Conservation (phyloP, 1,140 invertebrate species). For the Drosophila dunni region DNA sequence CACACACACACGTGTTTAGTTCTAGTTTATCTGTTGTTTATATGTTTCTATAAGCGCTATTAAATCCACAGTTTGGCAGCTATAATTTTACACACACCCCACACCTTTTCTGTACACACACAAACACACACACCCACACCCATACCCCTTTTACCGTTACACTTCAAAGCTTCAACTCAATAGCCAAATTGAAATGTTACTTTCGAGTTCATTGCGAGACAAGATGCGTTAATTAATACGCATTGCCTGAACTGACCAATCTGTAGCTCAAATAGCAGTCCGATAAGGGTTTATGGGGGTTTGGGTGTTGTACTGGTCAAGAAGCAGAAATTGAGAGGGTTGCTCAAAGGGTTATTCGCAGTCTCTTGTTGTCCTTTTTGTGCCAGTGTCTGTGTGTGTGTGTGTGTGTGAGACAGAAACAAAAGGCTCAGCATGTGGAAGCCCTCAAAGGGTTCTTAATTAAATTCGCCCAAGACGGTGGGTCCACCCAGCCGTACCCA, state of each 20-base stretch:
- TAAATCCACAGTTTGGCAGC: conserved; percentile 40
- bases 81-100: background rate
- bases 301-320: background rate
- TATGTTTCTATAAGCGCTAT: conserved; percentile 60
- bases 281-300: too few species aligned
- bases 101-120: background rate
- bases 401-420: conserved; percentile 51
- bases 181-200: conserved; percentile 41
- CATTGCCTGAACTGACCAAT: conserved; percentile 50
- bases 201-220: conserved; percentile 11
- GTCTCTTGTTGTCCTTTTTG: conserved; percentile 68
- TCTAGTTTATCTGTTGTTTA: conserved; percentile 53
- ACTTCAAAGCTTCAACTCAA: conserved; percentile 24
- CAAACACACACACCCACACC: conserved; percentile 5
- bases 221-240: conserved; percentile 44
- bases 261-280: background rate
- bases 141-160: background rate
- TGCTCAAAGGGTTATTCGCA: conserved; percentile 8
- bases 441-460: conserved; percentile 76
- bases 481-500: background rate
- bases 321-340: background rate
- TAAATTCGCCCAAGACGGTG: conserved; percentile 71
- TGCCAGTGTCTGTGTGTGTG: conserved; percentile 17
- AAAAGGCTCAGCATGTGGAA: conserved; percentile 53
- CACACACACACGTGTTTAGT: background rate